Evolutionary conservation across 2,888 invertebrate genomes (phyloP).

Genomic region (Drosophila emarginata): DNA sequence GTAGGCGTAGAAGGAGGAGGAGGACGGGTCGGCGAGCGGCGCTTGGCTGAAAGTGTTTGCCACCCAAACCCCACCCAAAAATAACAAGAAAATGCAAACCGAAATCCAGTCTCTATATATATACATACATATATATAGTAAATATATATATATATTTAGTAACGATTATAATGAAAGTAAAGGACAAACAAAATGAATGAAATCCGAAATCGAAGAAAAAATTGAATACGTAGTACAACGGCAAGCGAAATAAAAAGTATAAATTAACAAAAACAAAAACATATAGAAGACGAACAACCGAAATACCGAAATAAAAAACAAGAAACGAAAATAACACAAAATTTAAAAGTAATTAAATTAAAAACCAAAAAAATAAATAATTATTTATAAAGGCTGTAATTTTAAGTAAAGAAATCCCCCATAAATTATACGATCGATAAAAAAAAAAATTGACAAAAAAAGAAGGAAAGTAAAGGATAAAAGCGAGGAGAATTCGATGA

Average conservation of each 20-base stretch:
- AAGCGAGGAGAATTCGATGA: conserved; percentile 25
- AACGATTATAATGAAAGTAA: conserved; percentile 64
- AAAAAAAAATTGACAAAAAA: conserved; percentile 26
- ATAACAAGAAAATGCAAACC: conserved; percentile 17
- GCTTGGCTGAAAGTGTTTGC: neutral
- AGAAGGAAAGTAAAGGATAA: conserved; percentile 15
- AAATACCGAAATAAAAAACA: neutral
- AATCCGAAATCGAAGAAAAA: conserved; percentile 34
- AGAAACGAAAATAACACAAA: conserved; percentile 24
- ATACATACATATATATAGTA: conserved; percentile 27
- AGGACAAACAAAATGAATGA: conserved; percentile 35
- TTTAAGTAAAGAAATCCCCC: conserved; percentile 76
- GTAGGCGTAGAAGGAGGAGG: neutral
- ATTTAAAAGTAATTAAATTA: conserved; percentile 26
- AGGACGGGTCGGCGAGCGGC: neutral
- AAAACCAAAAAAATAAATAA: conserved; percentile 65
- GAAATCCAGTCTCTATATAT: conserved; percentile 21
- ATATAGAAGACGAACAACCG: conserved; percentile 20
- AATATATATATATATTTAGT: conserved; percentile 66
- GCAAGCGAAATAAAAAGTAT: conserved; percentile 75
- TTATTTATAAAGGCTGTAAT: conserved; percentile 82
- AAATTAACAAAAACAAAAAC: conserved; percentile 45
- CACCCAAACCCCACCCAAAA: conserved; percentile 17
- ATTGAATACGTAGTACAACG: conserved; percentile 79
- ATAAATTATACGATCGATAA: conserved; percentile 32